Evolutionary conservation across 1,140 invertebrate genomes (phyloP), one percentile per base, ranked within the genome.

Genomic region (Thereuonema tuberculata): DNA sequence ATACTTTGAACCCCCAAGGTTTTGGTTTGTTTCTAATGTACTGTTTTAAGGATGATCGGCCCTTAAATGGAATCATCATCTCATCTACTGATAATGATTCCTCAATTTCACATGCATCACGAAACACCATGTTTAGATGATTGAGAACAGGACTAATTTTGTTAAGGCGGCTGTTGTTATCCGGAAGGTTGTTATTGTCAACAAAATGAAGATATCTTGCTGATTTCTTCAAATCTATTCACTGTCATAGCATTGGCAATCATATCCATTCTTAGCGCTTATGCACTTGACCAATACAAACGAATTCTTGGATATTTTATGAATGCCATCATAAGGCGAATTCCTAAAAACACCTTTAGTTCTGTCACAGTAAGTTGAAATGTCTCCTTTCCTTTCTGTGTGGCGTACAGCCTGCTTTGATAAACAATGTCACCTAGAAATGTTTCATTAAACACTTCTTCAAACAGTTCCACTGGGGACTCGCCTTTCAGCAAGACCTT

Each of bases 1-100:
- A 63, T n/a, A 67, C 28, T 61, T 67, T 65, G 56, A 61, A 65
- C 1, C 66, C 65, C 65, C 64, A 66, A 58, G 63, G 62, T 5
- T 68, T 56, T 0, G 61, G 65, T 59, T 67, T 67, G 23, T 61
- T 61, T 46, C 37, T 59, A 14, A 50, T 5, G 21, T 50, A 50
- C 23, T 50, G 48, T 20, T 24, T 17, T 20, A 50, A 24, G 5
- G 48, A 67, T 29, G 62, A 63, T 20, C 20, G 28, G 1, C 65
- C 64, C 56, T 65, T 66, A 59, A 66, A 66, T 12, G 62, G 48
- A 9, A 50, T 20, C 5, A 50, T 21, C 21, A 12, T 5, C 21
- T 50, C 48, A 24, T 50, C 48, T 12, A 50, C 46, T 5, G 14
- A 62, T 47, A 27, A 66, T 63, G 29, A 65, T 63, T 61, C 31